Percentiles rank a stretch among this genome's conserved stretches.
Evolutionary conservation across 2,888 invertebrate species (phyloP).

Genomic region (Ellobium chinense): DNA sequence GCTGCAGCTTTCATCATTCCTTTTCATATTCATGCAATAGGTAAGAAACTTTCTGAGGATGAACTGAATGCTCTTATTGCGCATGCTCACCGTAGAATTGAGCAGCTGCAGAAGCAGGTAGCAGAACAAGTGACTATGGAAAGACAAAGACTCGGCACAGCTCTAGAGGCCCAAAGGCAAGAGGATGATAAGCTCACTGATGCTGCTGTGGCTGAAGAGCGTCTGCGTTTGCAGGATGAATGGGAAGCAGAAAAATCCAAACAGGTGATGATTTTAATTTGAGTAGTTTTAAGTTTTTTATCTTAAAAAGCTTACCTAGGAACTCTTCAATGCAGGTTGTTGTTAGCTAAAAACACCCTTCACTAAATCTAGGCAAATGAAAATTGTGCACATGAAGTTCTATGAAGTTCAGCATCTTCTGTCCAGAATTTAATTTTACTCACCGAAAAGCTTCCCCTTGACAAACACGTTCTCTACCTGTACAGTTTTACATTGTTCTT

Average conservation of each 20-base stretch:
- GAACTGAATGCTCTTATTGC: constrained; percentile 89
- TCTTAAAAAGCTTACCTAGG: too few species aligned
- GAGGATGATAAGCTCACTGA: constrained; percentile 82
- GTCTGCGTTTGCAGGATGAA: constrained; percentile 85
- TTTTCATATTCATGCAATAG: constrained; percentile 49
- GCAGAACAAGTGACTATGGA: constrained; percentile 84
- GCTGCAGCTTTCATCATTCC: not conserved
- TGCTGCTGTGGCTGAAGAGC: constrained; percentile 83
- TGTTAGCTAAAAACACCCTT: too few species aligned
- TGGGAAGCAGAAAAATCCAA: constrained; percentile 86
- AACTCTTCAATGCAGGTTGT: too few species aligned
- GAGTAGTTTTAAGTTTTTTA: too few species aligned
- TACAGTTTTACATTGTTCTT: too few species aligned
- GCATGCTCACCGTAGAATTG: constrained; percentile 88
- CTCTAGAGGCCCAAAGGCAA: constrained; percentile 83
- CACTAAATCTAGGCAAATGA: too few species aligned
- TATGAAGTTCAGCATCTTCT: too few species aligned
- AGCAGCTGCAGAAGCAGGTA: constrained; percentile 88
- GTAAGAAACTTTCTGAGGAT: constrained; percentile 82
- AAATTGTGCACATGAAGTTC: too few species aligned
- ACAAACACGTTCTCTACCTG: too few species aligned
- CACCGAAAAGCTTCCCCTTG: too few species aligned
- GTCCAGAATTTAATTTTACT: too few species aligned
- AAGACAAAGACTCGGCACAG: constrained; percentile 82
- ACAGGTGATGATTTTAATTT: constrained; percentile 67